Conservation (phyloP, 2,797 vertebrate genomes). For the Pelodytes ibericus region DNA sequence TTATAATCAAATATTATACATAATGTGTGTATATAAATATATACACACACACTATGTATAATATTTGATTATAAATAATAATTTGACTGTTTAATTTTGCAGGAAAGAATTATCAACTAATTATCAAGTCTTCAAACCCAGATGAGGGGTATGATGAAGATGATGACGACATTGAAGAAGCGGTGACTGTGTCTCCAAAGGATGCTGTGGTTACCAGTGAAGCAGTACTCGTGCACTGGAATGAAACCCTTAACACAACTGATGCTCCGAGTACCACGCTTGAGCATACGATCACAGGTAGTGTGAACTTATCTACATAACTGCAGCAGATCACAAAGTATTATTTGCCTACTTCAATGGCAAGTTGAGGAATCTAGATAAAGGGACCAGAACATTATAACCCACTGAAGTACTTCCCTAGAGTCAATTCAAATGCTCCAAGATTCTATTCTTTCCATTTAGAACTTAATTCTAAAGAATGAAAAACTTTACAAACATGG, state of each 20-base stretch:
- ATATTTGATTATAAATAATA: background rate
- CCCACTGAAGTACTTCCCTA: too few relatives aligned
- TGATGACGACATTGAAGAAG: background rate
- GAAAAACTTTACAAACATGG: too few relatives aligned
- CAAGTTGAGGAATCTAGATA: too few relatives aligned
- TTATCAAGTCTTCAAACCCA: constrained; percentile 41
- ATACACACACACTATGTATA: too few relatives aligned
- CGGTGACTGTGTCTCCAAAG: constrained; percentile 9
- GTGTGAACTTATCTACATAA: background rate
- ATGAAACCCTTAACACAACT: constrained; percentile 25
- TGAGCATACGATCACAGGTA: constrained; percentile 19
- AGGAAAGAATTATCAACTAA: constrained; percentile 44
- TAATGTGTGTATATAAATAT: too few relatives aligned
- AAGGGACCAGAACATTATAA: too few relatives aligned
- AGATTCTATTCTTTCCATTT: too few relatives aligned
- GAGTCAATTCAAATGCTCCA: too few relatives aligned
- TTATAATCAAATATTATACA: too few relatives aligned
- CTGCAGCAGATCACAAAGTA: too few relatives aligned
- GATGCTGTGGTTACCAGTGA: background rate
- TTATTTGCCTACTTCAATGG: too few relatives aligned
- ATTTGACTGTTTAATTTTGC: background rate
- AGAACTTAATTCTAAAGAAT: too few relatives aligned
- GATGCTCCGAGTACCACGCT: constrained; percentile 5
- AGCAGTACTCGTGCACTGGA: background rate
- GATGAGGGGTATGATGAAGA: constrained; percentile 53